Percentiles rank a stretch among this genome's conserved stretches.
Evolutionary conservation across 1,140 invertebrate genomes (phyloP).

Genomic region (Trinorchestia longiramus): DNA sequence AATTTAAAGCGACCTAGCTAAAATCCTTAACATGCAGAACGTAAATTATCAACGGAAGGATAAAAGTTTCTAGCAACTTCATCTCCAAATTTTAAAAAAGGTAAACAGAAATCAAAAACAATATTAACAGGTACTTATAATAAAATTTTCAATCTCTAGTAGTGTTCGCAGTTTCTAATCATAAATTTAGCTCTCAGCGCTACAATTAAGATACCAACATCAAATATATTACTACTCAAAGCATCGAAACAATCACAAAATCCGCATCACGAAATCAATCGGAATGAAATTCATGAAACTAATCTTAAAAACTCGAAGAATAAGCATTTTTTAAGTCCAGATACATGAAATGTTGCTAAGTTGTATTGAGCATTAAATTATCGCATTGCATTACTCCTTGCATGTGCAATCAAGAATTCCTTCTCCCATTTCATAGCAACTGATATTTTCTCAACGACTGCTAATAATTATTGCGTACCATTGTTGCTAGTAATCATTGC

Average conservation of each 20-base stretch:
- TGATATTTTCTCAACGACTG: too few relatives aligned
- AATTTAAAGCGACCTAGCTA: neutral
- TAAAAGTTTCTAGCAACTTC: neutral
- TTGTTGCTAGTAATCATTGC: too few relatives aligned
- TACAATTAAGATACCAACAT: neutral
- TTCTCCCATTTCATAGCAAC: too few relatives aligned
- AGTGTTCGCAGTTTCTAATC: neutral
- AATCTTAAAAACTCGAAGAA: neutral
- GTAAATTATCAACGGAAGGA: neutral
- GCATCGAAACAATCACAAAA: too few relatives aligned
- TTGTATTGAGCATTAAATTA: neutral
- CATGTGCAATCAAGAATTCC: neutral
- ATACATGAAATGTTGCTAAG: neutral
- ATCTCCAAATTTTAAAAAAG: neutral
- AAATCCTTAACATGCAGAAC: neutral
- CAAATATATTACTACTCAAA: neutral
- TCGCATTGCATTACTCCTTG: neutral
- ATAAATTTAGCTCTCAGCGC: neutral
- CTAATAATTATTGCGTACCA: too few relatives aligned
- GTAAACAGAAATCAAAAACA: neutral
- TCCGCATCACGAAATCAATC: too few relatives aligned
- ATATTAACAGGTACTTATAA: neutral
- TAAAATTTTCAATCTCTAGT: neutral
- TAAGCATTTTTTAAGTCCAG: neutral
- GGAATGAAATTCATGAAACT: neutral